Conservation (phyloP, 2,888 invertebrate genomes). For the Rambutsinella grinnellia region DNA sequence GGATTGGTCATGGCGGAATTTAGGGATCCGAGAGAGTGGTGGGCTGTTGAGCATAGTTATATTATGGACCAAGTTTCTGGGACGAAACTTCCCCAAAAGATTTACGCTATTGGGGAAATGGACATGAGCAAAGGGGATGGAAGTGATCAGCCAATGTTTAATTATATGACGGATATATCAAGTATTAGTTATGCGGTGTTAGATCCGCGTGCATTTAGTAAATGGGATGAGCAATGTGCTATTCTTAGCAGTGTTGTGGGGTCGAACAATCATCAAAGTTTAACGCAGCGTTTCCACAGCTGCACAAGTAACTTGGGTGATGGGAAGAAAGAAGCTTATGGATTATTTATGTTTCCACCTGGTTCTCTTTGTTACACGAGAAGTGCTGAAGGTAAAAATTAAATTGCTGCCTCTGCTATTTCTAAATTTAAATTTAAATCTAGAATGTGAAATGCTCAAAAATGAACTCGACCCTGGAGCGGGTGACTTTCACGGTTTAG, state of each 20-base stretch:
- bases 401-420: background rate
- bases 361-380: slow-evolving; percentile 6
- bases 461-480: background rate
- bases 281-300: slow-evolving; percentile 21
- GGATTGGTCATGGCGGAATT: slow-evolving; percentile 17
- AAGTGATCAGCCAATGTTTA: background rate
- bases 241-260: slow-evolving; percentile 9
- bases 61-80: slow-evolving; percentile 9
- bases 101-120: slow-evolving; percentile 13
- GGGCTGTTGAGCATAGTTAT: slow-evolving; percentile 13
- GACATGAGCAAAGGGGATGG: background rate
- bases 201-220: slow-evolving; percentile 21
- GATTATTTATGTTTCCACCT: slow-evolving; percentile 33
- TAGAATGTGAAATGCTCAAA: background rate
- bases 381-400: slow-evolving; percentile 25
- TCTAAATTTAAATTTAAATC: background rate
- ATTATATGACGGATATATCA: slow-evolving; percentile 3
- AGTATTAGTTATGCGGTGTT: slow-evolving; percentile 7
- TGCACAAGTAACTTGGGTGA: slow-evolving; percentile 9
- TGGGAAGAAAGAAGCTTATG: background rate
- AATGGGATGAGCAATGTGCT: slow-evolving; percentile 22
- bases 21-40: slow-evolving; percentile 16
- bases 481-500: background rate
- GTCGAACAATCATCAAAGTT: slow-evolving; percentile 12
- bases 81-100: background rate